Base-by-base conservation (phyloP, 2,888 invertebrate species). In the Eristalinus aeneus region DNA sequence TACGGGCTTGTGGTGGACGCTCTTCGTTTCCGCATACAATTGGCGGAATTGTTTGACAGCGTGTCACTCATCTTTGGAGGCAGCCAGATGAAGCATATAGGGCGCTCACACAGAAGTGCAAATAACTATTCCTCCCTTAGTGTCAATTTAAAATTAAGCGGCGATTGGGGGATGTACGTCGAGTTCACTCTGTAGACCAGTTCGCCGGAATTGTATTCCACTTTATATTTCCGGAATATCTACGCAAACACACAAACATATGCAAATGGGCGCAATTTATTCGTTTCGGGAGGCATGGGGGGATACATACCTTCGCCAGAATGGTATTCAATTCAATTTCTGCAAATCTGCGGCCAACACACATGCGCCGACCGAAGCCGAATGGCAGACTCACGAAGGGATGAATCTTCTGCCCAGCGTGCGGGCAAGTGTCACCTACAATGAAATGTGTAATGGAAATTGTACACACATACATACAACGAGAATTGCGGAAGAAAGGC, bases 291-390 rank as follows among this genome's bases (percentile, higher is more conserved):
- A 34, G 12, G 22, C 23, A 63, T 4, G 0, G 27, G 34, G 22
- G 1, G 12, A 11, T 63, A 69, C 87, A 80, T 92, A 96, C 96
- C 94, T 96, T 96, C n/a, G 96, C 95, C 63, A 96, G 91, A 89
- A 96, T 92, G 87, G 96, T 94, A 89, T 96, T 95, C 89, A 97
- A 92, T 92, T 97, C 97, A 67, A 95, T 95, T 93, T 97, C 97
- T 20, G 97, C 97, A 92, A 97, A 96, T 90, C 97, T 93, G 89
- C 96, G 94, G 65, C 97, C 97, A 89, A 96, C 93, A 91, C 96
- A 96, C 93, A 96, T 96, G 88, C 96, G 93, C 76, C 96, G 94
- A 1, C 96, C 96, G 91, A 95, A 96, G 8, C 96, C 96, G 92
- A 96, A 96, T 11, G 96, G 96, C 84, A 96, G 93, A 69, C 95